Percentiles rank a stretch among this genome's conserved stretches.
Conservation (phyloP, 37 sponge, comb jelly and placozoan genomes). For the Cliona cf. orientalis region DNA sequence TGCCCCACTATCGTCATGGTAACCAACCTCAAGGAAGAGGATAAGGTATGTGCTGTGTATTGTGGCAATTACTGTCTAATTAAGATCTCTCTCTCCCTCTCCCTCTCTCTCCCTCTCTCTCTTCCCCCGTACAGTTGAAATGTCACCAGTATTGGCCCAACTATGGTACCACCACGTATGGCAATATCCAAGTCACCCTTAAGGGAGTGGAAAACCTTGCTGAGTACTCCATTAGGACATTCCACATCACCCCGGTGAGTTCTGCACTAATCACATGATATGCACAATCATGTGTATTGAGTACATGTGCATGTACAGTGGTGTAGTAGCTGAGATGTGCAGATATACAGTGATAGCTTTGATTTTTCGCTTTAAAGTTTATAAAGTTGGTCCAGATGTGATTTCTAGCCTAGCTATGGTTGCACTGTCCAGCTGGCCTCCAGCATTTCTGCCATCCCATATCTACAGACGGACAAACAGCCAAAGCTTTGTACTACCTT, state of each 20-base stretch:
- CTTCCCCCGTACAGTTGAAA: conserved; percentile 57
- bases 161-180: conserved; percentile 75
- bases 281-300: not conserved
- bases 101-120: not conserved
- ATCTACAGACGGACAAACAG: too few relatives aligned
- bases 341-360: too few relatives aligned
- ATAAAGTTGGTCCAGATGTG: too few relatives aligned
- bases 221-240: conserved; percentile 87
- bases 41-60: conserved; percentile 68
- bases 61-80: not conserved
- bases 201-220: conserved; percentile 80
- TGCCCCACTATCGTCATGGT: conserved; percentile 77
- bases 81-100: conserved; percentile 1
- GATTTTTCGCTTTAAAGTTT: too few relatives aligned
- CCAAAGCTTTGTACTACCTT: too few relatives aligned
- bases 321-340: too few relatives aligned
- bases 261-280: not conserved
- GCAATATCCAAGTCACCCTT: conserved; percentile 79
- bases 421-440: too few relatives aligned
- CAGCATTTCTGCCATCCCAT: too few relatives aligned
- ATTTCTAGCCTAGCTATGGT: too few relatives aligned
- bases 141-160: conserved; percentile 95
- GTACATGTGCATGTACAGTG: too few relatives aligned
- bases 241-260: conserved; percentile 61
- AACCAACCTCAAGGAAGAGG: conserved; percentile 74